Conservation (phyloP, 2,797 vertebrate species). For the Poeciliopsis presidionis region DNA sequence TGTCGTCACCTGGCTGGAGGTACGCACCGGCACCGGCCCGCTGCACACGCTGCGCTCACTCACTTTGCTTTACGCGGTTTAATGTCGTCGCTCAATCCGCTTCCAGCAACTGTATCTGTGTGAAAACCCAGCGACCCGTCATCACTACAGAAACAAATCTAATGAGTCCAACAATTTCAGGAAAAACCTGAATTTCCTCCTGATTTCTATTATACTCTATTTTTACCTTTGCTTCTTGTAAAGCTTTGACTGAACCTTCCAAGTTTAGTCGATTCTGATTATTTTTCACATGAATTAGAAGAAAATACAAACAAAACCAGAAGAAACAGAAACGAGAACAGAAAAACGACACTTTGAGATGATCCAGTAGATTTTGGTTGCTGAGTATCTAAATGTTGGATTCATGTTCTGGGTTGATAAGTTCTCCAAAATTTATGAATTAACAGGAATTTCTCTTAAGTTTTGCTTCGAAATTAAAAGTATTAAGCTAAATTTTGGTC, state of each 20-base stretch:
- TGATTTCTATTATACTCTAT: no score
- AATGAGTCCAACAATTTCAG: neutral
- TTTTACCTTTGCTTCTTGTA: neutral
- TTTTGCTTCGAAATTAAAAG: no score
- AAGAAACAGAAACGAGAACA: no score
- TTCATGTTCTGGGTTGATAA: no score
- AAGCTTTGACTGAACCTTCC: neutral
- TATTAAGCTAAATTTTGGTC: no score
- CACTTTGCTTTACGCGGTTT: neutral
- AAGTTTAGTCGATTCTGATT: neutral
- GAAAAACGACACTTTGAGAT: no score
- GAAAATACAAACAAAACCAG: no score
- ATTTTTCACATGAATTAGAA: neutral
- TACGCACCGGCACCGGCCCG: slow-evolving; percentile 57
- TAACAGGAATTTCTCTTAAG: no score
- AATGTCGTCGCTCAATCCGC: neutral
- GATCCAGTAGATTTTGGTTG: no score
- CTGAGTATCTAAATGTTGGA: no score
- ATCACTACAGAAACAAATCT: neutral
- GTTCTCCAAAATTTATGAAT: no score
- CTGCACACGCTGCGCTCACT: neutral
- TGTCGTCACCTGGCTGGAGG: slow-evolving; percentile 95
- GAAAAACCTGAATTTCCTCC: neutral
- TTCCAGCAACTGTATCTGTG: neutral
- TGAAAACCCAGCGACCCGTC: neutral